A percentile compares a stretch with the other conserved stretches of the same genome.
Evolutionary conservation across 2,888 invertebrate species (phyloP).

Genomic region (Rhimphoctona megacephalus): DNA sequence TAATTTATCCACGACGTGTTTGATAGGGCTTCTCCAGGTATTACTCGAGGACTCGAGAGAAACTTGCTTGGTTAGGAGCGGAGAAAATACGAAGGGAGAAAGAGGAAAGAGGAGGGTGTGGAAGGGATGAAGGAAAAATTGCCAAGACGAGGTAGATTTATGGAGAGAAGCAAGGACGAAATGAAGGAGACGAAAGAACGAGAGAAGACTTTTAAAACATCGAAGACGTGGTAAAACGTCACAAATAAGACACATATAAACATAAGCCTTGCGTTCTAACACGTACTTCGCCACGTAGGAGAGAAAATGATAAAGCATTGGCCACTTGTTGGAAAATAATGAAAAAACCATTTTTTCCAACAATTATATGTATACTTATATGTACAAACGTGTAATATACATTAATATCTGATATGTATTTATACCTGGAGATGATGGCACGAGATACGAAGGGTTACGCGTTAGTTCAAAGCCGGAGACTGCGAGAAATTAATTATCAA

Average conservation of each 20-base stretch:
- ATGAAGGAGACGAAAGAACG: constrained; percentile 35
- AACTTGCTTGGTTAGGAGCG: constrained; percentile 17
- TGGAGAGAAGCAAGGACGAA: constrained; percentile 16
- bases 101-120: constrained; percentile 47
- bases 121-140: constrained; percentile 48
- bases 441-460: constrained; percentile 15
- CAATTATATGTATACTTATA: not conserved
- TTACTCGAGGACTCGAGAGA: constrained; percentile 22
- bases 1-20: constrained; percentile 68
- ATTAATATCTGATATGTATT: not conserved
- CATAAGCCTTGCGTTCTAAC: constrained; percentile 16
- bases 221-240: constrained; percentile 34
- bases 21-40: constrained; percentile 27
- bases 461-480: constrained; percentile 14
- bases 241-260: constrained; percentile 18
- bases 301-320: constrained; percentile 40
- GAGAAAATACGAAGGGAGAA: constrained; percentile 2
- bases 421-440: not conserved
- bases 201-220: constrained; percentile 21
- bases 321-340: constrained; percentile 31
- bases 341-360: not conserved
- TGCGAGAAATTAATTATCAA: constrained; percentile 50
- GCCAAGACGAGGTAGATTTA: constrained; percentile 47
- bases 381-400: not conserved
- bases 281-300: not conserved